Conservation (phyloP, 2,113 vertebrate species). For the Tragelaphus scriptus region DNA sequence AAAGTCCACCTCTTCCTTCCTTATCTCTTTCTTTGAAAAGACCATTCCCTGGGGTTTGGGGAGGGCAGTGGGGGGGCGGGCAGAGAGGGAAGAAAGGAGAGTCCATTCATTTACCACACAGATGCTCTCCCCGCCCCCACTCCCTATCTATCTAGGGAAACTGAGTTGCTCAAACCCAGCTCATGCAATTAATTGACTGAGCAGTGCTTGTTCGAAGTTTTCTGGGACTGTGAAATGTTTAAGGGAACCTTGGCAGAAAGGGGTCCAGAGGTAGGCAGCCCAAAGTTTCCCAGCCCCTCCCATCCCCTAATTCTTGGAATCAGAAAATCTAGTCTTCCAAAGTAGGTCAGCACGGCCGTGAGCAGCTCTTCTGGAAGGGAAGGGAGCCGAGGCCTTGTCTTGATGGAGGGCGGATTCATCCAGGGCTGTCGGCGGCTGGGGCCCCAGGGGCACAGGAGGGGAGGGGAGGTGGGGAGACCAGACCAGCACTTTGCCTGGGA, state of each 20-base stretch:
- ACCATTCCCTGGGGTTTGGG: background rate
- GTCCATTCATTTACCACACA: background rate
- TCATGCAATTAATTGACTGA: background rate
- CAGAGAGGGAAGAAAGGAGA: background rate
- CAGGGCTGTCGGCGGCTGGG: background rate
- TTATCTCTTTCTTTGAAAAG: background rate
- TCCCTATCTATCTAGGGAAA: background rate
- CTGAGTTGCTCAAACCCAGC: background rate
- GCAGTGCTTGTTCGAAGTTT: constrained; percentile 11
- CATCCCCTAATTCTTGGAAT: constrained; percentile 67
- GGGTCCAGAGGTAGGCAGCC: constrained; percentile 29
- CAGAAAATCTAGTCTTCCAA: constrained; percentile 63
- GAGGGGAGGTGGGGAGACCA: background rate
- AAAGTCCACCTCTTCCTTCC: background rate
- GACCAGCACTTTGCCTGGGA: background rate
- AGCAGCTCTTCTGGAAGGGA: constrained; percentile 53
- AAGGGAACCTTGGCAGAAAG: constrained; percentile 30
- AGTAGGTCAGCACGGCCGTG: constrained; percentile 66
- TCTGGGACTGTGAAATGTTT: constrained; percentile 11
- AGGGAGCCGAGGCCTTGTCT: constrained; percentile 59
- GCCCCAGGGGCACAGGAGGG: background rate
- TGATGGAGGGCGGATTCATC: constrained; percentile 46
- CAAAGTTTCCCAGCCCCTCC: constrained; percentile 60
- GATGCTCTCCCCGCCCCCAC: background rate
- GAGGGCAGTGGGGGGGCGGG: no score